These are phyloP conservation scores for Matsumyia berberina DNA, from an alignment of 2,888 invertebrate species.

Conservation along the genomic window DNA sequence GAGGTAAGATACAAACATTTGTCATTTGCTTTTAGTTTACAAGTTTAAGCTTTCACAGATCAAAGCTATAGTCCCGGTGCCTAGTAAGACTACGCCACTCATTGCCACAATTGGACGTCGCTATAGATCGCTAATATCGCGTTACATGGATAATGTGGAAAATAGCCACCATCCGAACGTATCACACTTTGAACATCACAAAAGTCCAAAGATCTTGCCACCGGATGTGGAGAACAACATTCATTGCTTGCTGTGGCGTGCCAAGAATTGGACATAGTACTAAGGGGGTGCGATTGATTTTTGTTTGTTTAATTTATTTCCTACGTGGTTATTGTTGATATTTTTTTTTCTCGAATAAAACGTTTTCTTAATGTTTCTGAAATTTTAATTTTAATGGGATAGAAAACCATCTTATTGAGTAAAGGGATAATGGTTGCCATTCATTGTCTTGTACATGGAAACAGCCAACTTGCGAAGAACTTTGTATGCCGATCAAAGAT, in stretches of 20 bases:
- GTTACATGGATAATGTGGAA: constrained; percentile 86
- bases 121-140: constrained; percentile 90
- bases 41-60: constrained; percentile 84
- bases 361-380: constrained; percentile 52
- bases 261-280: constrained; percentile 82
- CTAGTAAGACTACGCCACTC: constrained; percentile 84
- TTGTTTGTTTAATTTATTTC: constrained; percentile 44
- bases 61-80: constrained; percentile 87
- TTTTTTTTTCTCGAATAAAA: constrained; percentile 60
- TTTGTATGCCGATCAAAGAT: too few relatives aligned
- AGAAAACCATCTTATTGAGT: too few relatives aligned
- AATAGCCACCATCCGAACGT: constrained; percentile 70
- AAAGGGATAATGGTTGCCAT: too few relatives aligned
- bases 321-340: constrained; percentile 33
- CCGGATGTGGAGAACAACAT: constrained; percentile 83
- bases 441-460: too few relatives aligned
- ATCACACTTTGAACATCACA: constrained; percentile 79
- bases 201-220: constrained; percentile 78
- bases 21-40: not conserved
- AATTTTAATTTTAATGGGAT: not conserved
- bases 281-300: not conserved
- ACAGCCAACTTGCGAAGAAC: too few relatives aligned
- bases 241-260: constrained; percentile 83
- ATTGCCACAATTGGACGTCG: constrained; percentile 93
- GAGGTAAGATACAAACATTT: constrained; percentile 86